A percentile compares a stretch with the other conserved stretches of the same genome.
These are phyloP conservation scores for Hypanus sabinus DNA, from an alignment of 2,113 vertebrate species.

Conservation along the genomic window DNA sequence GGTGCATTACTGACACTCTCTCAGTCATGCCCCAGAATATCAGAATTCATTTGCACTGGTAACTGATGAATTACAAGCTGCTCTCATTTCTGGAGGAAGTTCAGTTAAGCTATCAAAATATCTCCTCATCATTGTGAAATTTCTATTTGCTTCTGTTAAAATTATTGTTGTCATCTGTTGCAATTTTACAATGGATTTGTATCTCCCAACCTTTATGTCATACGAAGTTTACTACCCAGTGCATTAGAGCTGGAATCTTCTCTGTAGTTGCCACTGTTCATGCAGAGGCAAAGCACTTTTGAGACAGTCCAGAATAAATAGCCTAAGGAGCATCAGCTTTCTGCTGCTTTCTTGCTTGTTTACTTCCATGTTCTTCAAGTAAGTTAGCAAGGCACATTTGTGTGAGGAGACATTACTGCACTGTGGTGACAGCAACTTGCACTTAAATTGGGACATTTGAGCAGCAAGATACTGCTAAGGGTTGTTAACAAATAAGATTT, in stretches of 20 bases:
- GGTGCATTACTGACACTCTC: conserved; percentile 34
- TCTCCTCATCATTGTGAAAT: not conserved
- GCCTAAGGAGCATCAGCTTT: not conserved
- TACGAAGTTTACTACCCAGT: not conserved
- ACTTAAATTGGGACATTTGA: too few species aligned
- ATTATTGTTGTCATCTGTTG: not conserved
- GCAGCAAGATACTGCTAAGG: too few species aligned
- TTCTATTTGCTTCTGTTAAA: conserved; percentile 9
- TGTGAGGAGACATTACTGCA: not conserved
- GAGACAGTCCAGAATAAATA: not conserved
- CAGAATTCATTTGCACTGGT: conserved; percentile 16
- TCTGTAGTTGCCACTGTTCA: not conserved
- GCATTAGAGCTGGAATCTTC: not conserved
- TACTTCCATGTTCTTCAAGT: not conserved
- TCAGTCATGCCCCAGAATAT: conserved; percentile 23
- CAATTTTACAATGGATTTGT: conserved; percentile 3
- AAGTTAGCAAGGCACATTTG: not conserved
- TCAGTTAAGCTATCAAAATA: not conserved
- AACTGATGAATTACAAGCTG: conserved; percentile 11
- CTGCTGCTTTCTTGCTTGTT: not conserved
- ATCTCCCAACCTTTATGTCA: not conserved
- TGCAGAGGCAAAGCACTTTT: not conserved
- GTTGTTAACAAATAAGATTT: too few species aligned
- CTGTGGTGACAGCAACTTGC: too few species aligned
- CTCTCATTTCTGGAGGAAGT: conserved; percentile 2